Percentiles rank a stretch among this genome's conserved stretches.
phyloP scores from a whole-genome alignment of 2,113 vertebrate genomes.

The Oncorhynchus kisutch region DNA sequence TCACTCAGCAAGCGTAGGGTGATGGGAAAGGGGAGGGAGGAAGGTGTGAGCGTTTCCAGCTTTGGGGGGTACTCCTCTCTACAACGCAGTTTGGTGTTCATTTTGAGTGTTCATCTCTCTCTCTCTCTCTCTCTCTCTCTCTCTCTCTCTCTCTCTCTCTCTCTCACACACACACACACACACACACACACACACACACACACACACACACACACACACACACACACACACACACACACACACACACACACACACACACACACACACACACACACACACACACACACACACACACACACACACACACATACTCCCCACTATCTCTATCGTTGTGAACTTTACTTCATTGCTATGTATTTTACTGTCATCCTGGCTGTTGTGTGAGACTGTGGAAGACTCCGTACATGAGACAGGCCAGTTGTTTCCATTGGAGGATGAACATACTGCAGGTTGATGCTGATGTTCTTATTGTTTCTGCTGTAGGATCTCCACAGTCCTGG shows the following conservation, averaged over 20 bases:
- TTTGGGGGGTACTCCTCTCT: conserved; percentile 46
- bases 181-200: not conserved
- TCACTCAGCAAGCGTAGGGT: conserved; percentile 51
- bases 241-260: too few relatives aligned
- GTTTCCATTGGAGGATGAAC: not conserved
- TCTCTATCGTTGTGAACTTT: conserved; percentile 53
- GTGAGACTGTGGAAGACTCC: conserved; percentile 38
- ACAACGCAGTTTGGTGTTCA: conserved; percentile 31
- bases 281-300: too few relatives aligned
- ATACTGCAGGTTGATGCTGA: not conserved
- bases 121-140: too few relatives aligned
- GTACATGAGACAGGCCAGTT: conserved; percentile 38
- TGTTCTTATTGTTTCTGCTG: conserved; percentile 51
- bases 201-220: too few relatives aligned
- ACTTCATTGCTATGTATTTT: conserved; percentile 70
- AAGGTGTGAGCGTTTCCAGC: conserved; percentile 39
- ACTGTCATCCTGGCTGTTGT: conserved; percentile 52
- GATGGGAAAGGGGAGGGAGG: conserved; percentile 39
- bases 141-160: too few relatives aligned
- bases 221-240: too few relatives aligned
- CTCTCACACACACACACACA: not conserved
- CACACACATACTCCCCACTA: not conserved
- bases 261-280: too few relatives aligned
- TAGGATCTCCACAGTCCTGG: conserved; percentile 36
- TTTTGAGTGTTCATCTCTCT: conserved; percentile 46